A percentile compares a stretch with the other conserved stretches of the same genome.
phyloP scores from a whole-genome alignment of 2,113 vertebrate species.

The Siniperca knerii region DNA sequence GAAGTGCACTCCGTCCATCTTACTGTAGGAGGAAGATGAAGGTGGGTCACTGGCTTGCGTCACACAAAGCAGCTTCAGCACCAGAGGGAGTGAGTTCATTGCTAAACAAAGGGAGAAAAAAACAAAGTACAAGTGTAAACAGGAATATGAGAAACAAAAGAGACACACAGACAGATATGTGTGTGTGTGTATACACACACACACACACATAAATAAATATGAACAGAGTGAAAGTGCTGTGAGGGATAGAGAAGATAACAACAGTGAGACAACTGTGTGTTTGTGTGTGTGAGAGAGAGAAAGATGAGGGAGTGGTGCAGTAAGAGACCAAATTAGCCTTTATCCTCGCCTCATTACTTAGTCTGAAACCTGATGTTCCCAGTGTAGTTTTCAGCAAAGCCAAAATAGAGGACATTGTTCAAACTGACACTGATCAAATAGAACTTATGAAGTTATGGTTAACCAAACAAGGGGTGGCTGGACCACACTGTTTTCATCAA shows the following conservation, averaged over 20 bases:
- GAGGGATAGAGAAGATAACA: not conserved
- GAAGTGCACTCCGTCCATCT: constrained; percentile 89
- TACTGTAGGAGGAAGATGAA: constrained; percentile 71
- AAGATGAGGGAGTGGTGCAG: constrained; percentile 6
- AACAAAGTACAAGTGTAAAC: not conserved
- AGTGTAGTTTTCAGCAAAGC: constrained; percentile 20
- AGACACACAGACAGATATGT: not conserved
- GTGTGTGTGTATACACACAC: not conserved
- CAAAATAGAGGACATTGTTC: constrained; percentile 18
- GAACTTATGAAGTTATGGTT: not conserved
- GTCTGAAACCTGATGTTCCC: constrained; percentile 21
- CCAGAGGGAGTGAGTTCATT: constrained; percentile 83
- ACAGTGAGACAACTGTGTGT: not conserved
- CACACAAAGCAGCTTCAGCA: constrained; percentile 90
- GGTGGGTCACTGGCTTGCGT: constrained; percentile 82
- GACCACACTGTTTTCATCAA: not conserved
- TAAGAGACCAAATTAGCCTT: constrained; percentile 50
- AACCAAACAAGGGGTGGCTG: not conserved
- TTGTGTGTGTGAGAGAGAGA: not conserved
- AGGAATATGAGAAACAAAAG: not conserved
- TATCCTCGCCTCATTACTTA: constrained; percentile 41
- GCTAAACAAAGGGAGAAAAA: constrained; percentile 28
- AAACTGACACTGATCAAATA: constrained; percentile 20
- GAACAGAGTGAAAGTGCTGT: not conserved
- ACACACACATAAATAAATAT: not conserved